Percentiles rank a stretch among this genome's conserved stretches.
Conservation (phyloP, 1,140 invertebrate genomes). For the Zaprionus taronus region DNA sequence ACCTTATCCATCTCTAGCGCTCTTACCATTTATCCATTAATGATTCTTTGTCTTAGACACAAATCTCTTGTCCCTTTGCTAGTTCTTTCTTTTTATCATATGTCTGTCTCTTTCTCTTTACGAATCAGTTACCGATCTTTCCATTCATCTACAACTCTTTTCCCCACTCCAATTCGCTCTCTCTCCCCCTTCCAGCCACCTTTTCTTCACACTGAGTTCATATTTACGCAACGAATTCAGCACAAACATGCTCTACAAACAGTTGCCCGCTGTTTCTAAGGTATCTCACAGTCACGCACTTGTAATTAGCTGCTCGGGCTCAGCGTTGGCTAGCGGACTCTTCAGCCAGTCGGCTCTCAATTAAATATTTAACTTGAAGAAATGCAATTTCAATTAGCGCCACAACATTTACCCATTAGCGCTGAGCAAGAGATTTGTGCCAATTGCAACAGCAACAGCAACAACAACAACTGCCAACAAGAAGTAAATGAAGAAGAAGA, state of each 20-base stretch:
- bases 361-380: conserved; percentile 78
- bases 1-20: too few relatives aligned
- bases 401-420: conserved; percentile 76
- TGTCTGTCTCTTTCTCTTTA: neutral
- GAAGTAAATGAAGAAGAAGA: conserved; percentile 35
- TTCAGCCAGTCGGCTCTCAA: conserved; percentile 46
- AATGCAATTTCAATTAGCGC: conserved; percentile 80
- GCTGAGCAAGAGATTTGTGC: conserved; percentile 68
- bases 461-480: conserved; percentile 51
- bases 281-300: conserved; percentile 4
- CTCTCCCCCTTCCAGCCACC: neutral
- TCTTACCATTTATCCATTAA: neutral
- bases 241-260: too few relatives aligned
- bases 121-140: neutral
- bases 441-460: conserved; percentile 65
- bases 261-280: neutral
- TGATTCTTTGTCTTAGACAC: neutral
- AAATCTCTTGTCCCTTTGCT: rapidly evolving
- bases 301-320: neutral
- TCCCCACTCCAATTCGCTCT: neutral
- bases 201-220: neutral
- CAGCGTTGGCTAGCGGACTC: neutral
- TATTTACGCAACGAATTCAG: neutral
- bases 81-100: neutral
- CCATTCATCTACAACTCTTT: neutral